Conservation (phyloP, 2,797 vertebrate genomes). For the Enteromius mattozi region DNA sequence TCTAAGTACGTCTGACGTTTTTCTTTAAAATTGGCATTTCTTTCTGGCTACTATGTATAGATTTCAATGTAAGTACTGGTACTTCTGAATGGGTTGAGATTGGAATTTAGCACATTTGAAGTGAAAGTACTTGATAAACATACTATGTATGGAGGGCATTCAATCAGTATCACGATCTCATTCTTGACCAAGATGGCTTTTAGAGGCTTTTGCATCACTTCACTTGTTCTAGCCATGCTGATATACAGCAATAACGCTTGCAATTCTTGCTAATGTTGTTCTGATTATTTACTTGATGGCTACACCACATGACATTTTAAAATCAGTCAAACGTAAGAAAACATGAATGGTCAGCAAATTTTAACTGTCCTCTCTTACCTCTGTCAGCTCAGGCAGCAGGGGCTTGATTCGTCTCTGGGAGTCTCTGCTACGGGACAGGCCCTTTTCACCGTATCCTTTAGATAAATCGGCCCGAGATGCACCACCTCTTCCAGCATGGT, state of each 20-base stretch:
- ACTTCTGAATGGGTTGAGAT: no score
- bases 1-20: no score
- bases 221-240: neutral
- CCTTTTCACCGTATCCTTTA: slow-evolving; percentile 82
- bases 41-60: no score
- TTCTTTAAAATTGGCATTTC: no score
- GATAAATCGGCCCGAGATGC: slow-evolving; percentile 79
- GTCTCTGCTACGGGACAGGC: slow-evolving; percentile 82
- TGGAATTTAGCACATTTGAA: no score
- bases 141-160: no score
- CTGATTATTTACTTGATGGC: neutral
- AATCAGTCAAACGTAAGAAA: neutral
- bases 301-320: neutral
- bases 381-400: slow-evolving; percentile 79
- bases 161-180: no score
- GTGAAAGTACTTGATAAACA: no score
- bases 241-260: neutral
- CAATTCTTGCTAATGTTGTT: neutral
- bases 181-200: no score
- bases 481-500: slow-evolving; percentile 75
- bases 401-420: slow-evolving; percentile 83
- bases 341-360: neutral
- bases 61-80: no score
- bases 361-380: slow-evolving; percentile 71
- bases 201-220: no score